Base-by-base conservation (phyloP, 2,888 invertebrate species). In the Ophonus ardosiacus region DNA sequence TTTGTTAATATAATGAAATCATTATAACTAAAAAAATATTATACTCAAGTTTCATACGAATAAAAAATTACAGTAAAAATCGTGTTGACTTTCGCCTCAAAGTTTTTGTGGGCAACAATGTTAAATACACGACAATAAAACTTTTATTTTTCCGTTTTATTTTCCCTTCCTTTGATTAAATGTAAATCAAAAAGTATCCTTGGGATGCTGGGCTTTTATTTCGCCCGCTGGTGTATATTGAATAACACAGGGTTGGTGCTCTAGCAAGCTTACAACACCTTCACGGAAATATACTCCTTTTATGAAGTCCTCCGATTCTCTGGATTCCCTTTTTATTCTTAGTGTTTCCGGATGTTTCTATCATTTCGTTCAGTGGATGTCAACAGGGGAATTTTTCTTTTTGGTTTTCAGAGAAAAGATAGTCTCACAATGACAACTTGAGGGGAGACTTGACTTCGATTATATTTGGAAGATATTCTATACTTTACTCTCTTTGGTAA, bases 221-320 rank as follows among this genome's bases (percentile, higher is more conserved):
- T 74, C 21, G 56, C 17, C 24, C 56, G 51, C 40, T 38, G 51
- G 40, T 74, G 74, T 74, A 74, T 74, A 74, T 74, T 74, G 74
- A 74, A 74, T 74, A 43, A 43, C 43, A 74, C 18, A 74, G 63
- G 63, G 63, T 3, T 21, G 63, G 21, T 15, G 71, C 24, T 56
- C 56, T 56, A 8, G 31, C 71, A n/a, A 15, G 38, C 68, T 38
- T 71, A 71, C 21, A 71, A 38, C 71, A 51, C 74, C 74, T 56
- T 10, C 17, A 18, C 8, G 40, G 74, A 40, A 71, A 74, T 74
- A 74, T 74, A 74, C 74, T 74, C 74, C 74, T 74, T 74, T 74
- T 74, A 74, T 74, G 74, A 74, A 74, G 74, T 74, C 74, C n/a
- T 18, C 17, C 74, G 74, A 74, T 74, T 74, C 74, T 74, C 51